Conservation (phyloP, 2,797 vertebrate species). For the Gobio occitaniae region DNA sequence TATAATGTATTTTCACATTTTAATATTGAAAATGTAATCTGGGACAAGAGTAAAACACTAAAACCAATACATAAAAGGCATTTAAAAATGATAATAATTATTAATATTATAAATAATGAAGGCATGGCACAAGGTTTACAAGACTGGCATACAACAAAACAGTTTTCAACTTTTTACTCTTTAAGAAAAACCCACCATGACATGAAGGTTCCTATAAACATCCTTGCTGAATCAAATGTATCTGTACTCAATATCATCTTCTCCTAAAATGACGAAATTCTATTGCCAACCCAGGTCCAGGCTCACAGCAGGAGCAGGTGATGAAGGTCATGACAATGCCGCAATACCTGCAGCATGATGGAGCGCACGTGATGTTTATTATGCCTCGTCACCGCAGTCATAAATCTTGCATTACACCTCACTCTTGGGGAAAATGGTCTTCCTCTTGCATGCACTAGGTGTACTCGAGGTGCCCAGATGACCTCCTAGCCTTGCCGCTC, state of each 20-base stretch:
- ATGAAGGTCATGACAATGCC: background rate
- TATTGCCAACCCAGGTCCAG: background rate
- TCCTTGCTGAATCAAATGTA: background rate
- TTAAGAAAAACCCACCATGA: no score
- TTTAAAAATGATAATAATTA: background rate
- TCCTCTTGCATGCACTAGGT: slow-evolving; percentile 9
- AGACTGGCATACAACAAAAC: background rate
- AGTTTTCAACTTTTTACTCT: no score
- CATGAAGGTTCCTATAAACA: no score
- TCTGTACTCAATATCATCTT: background rate
- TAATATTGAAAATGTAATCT: background rate
- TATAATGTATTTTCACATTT: background rate
- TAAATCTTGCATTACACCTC: slow-evolving; percentile 31
- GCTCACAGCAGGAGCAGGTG: background rate
- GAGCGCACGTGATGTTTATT: background rate
- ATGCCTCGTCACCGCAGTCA: slow-evolving; percentile 28
- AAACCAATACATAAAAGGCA: background rate
- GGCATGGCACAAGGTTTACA: background rate
- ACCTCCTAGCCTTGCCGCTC: slow-evolving; percentile 12
- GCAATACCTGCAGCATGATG: slow-evolving; percentile 4
- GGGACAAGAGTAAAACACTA: background rate
- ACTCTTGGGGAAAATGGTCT: background rate
- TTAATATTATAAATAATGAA: background rate
- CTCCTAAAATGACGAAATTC: background rate
- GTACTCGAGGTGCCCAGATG: slow-evolving; percentile 20